phyloP scores from a whole-genome alignment of 2,113 vertebrate genomes.

The Lutjanus erythropterus region DNA sequence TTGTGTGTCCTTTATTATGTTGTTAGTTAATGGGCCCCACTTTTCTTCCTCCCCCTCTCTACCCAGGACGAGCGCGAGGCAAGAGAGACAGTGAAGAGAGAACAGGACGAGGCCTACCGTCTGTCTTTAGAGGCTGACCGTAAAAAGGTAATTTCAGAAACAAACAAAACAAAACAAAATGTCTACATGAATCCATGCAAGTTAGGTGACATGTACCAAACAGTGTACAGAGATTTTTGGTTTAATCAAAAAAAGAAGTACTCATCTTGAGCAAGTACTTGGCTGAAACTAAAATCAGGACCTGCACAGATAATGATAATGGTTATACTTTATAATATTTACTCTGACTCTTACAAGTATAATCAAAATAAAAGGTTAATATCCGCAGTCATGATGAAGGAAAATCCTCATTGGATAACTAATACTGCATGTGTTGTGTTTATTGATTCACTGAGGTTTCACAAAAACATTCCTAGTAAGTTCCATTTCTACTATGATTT shows the following conservation, averaged over 20 bases:
- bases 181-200: not conserved
- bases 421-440: no score
- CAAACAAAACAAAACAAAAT: slow-evolving; percentile 6
- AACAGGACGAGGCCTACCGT: slow-evolving; percentile 98
- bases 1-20: slow-evolving; percentile 53
- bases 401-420: no score
- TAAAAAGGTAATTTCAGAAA: slow-evolving; percentile 89
- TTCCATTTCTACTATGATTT: not conserved
- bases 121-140: slow-evolving; percentile 98
- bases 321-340: no score
- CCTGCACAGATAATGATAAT: no score
- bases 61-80: slow-evolving; percentile 96
- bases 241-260: not conserved
- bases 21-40: slow-evolving; percentile 51
- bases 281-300: no score
- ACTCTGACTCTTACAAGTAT: no score
- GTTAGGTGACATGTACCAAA: not conserved
- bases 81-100: slow-evolving; percentile 97
- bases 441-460: no score
- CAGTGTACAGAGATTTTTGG: not conserved
- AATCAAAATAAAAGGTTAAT: no score
- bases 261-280: no score
- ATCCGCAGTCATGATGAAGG: no score
- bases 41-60: slow-evolving; percentile 39
- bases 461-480: no score